Base-by-base conservation (phyloP, 2,888 invertebrate species). In the Adelognathus sp. region DNA sequence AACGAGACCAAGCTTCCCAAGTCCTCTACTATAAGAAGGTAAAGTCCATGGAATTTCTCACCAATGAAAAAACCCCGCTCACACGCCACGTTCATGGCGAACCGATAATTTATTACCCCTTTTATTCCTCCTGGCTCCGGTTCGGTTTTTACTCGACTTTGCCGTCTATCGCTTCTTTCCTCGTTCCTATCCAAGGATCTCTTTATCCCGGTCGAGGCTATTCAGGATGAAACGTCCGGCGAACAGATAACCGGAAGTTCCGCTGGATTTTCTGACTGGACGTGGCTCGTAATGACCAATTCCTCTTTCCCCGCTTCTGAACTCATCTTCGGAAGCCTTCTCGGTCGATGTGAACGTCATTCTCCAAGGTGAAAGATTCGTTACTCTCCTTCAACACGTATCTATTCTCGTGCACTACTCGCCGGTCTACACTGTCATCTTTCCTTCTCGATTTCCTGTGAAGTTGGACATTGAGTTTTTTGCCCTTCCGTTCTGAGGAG, bases 41-140 rank as follows among this genome's bases (percentile, higher is more conserved):
- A 56, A 60, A 61, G 72, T 33, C 67, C 46, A 75, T 76, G 50
- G 67, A 74, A 70, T 60, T 61, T 67, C 67, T 64, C 31, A n/a
- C n/a, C n/a, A n/a, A n/a, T n/a, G 50, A 36, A 69, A 63, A 50
- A 76, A 79, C 76, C 66, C 50, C 33, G 44, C 33, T 14, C 52
- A 33, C 36, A 27, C 46, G 14, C 41, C 18, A n/a, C 44, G 31
- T 29, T 44, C n/a, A n/a, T n/a, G 50, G 41, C 74, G 24, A 73
- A 74, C 56, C 63, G 74, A 79, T 75, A 79, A 79, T 79, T 76
- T 76, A 79, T 79, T 67, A 61, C 60, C 61, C 72, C n/a, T 63
- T 72, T 58, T 75, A 63, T 67, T 75, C 69, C 33, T 61, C 60
- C 41, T 41, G 14, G 21, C 54, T 16, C 54, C 18, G 46, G 31